Evolutionary conservation across 1,140 invertebrate genomes (phyloP).

Genomic region (Hesperophylax magnus): DNA sequence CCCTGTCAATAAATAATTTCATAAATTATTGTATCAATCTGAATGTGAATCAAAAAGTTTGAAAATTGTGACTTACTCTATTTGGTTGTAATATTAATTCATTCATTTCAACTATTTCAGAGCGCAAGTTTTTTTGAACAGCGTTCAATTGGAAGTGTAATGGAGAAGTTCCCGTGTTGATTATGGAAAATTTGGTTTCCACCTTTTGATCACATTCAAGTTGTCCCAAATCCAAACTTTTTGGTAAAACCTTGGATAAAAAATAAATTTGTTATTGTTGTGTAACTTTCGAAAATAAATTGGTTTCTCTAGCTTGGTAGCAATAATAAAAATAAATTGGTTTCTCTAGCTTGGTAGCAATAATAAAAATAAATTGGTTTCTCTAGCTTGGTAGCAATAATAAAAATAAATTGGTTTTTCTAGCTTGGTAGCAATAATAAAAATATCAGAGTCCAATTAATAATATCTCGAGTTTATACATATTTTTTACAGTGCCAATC

Average conservation of each 20-base stretch:
- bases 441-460: too few species aligned
- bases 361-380: too few species aligned
- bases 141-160: constrained; percentile 10
- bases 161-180: not conserved
- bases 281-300: too few species aligned
- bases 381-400: too few species aligned
- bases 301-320: too few species aligned
- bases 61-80: constrained; percentile 14
- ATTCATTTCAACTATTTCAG: not conserved
- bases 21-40: not conserved
- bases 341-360: too few species aligned
- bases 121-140: constrained; percentile 12
- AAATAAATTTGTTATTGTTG: not conserved
- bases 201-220: not conserved
- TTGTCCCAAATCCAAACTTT: constrained; percentile 18
- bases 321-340: too few species aligned
- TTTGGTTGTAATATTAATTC: not conserved
- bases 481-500: too few species aligned
- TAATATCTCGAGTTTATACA: too few species aligned
- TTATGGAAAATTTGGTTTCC: constrained; percentile 19
- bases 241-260: constrained; percentile 12
- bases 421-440: too few species aligned
- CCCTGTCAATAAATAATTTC: not conserved
- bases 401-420: too few species aligned
- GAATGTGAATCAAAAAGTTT: not conserved